Evolutionary conservation across 2,113 vertebrate species (phyloP).

Genomic region (Strix aluco): DNA sequence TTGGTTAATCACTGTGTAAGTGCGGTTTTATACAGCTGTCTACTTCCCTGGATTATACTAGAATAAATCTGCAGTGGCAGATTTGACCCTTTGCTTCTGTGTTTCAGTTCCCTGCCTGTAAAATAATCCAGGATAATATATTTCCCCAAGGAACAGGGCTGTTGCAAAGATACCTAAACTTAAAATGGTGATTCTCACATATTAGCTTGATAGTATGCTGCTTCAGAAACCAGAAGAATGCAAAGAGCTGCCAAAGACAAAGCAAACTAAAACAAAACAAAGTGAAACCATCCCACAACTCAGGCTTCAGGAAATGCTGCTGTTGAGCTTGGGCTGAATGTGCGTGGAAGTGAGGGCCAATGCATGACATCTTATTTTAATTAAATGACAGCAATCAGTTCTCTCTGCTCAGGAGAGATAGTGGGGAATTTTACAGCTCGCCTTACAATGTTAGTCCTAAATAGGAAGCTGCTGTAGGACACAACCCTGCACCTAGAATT

Average conservation of each 20-base stretch:
- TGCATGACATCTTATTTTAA: background rate
- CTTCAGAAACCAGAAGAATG: background rate
- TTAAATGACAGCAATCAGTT: background rate
- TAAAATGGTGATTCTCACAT: background rate
- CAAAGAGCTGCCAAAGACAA: background rate
- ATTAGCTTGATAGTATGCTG: background rate
- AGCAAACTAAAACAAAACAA: background rate
- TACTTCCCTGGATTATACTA: conserved; percentile 1
- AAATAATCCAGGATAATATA: background rate
- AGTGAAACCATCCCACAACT: background rate
- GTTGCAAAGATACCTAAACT: background rate
- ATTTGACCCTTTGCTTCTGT: conserved; percentile 4
- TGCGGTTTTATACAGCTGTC: conserved; percentile 18
- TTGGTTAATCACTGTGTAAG: conserved; percentile 47
- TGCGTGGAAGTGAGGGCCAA: background rate
- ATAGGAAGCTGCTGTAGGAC: background rate
- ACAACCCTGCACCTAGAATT: background rate
- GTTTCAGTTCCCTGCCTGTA: background rate
- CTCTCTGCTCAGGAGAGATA: background rate
- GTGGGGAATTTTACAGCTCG: background rate
- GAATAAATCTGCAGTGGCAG: conserved; percentile 23
- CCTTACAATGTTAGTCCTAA: background rate
- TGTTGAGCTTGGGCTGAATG: background rate
- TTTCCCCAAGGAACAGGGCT: background rate
- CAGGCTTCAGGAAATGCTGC: background rate